Conservation (phyloP, 1,140 invertebrate species). For the Meloidogyne chitwoodi region DNA sequence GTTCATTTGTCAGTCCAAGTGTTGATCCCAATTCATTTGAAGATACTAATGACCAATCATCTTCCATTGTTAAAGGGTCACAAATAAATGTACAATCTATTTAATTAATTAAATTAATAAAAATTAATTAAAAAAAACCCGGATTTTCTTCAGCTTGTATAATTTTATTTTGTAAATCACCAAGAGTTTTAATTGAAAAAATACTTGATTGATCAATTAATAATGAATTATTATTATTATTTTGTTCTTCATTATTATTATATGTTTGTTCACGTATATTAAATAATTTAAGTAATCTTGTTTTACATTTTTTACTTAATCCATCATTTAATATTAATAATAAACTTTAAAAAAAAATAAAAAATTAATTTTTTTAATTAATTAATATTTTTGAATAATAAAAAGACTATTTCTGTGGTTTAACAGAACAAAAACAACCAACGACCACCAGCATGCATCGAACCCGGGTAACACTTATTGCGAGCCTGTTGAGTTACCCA, state of each 20-base stretch:
- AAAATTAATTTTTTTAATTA: not conserved
- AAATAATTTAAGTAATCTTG: conserved; percentile 6
- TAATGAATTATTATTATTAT: too few species aligned
- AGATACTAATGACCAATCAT: conserved; percentile 5
- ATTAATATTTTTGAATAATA: not conserved
- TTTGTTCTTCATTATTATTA: not conserved
- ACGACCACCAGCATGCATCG: too few species aligned
- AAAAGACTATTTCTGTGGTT: too few species aligned
- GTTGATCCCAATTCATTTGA: not conserved
- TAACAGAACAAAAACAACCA: too few species aligned
- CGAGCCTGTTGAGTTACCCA: too few species aligned
- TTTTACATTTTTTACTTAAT: not conserved
- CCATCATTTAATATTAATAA: not conserved
- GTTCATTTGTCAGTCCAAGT: conserved; percentile 14
- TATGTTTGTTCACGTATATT: conserved; percentile 1
- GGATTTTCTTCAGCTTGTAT: not conserved
- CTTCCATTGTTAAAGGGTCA: conserved; percentile 11
- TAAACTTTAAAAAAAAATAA: not conserved
- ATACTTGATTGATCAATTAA: not conserved
- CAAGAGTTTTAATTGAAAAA: conserved; percentile 15
- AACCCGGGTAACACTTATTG: too few species aligned
- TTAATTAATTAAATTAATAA: not conserved
- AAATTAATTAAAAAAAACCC: too few species aligned
- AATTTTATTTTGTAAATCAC: conserved; percentile 14
- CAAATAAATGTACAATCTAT: conserved; percentile 10